phyloP scores from a whole-genome alignment of 2,888 invertebrate species.

The Acronicta aceris region DNA sequence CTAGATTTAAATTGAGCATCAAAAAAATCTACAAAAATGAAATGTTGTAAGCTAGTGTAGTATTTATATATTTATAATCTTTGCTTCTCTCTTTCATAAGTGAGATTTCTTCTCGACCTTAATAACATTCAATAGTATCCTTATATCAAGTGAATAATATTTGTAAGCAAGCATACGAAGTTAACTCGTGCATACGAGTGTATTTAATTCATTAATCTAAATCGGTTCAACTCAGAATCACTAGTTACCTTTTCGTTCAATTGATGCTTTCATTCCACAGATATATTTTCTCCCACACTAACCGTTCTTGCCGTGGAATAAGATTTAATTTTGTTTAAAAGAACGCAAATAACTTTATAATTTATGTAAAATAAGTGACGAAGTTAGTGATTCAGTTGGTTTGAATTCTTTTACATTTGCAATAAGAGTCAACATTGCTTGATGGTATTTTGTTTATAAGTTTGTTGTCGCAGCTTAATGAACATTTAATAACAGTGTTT shows the following conservation, averaged over 20 bases:
- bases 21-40: too few species aligned
- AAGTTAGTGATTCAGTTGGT: slow-evolving; percentile 26
- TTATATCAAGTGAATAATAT: neutral
- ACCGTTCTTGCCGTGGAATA: slow-evolving; percentile 6
- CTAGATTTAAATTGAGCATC: too few species aligned
- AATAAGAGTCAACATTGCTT: slow-evolving; percentile 29
- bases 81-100: too few species aligned
- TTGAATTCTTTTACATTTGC: slow-evolving; percentile 13
- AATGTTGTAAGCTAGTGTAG: too few species aligned
- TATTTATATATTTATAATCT: too few species aligned
- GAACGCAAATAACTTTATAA: slow-evolving; percentile 25
- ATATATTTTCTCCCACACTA: slow-evolving; percentile 1
- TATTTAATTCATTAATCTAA: slow-evolving; percentile 62
- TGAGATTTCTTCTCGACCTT: too few species aligned
- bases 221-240: slow-evolving; percentile 59
- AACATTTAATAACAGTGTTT: slow-evolving; percentile 82
- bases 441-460: slow-evolving; percentile 18
- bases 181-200: slow-evolving; percentile 31
- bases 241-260: slow-evolving; percentile 51
- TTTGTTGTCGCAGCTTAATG: slow-evolving; percentile 77
- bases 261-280: slow-evolving; percentile 32
- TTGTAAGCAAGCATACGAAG: neutral
- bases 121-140: too few species aligned
- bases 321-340: slow-evolving; percentile 16
- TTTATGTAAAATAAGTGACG: slow-evolving; percentile 35